Percentiles rank a stretch among this genome's conserved stretches.
Evolutionary conservation across 1,140 invertebrate genomes (phyloP).

Genomic region (Lordiphosa clarofinis): DNA sequence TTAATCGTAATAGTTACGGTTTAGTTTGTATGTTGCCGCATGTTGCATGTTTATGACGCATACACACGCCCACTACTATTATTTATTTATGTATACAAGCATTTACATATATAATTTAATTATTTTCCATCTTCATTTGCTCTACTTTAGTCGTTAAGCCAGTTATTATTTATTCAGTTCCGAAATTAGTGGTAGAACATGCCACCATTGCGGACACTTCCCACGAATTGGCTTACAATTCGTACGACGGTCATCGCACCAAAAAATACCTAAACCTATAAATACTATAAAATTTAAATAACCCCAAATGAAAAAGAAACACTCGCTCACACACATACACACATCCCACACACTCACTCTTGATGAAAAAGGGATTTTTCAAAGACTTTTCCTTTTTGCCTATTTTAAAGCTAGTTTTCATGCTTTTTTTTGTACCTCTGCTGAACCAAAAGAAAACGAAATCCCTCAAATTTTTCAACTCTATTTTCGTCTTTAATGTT

Average conservation of each 20-base stretch:
- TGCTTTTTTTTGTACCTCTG: constrained; percentile 18
- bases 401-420: constrained; percentile 6
- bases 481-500: constrained; percentile 79
- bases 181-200: too few species aligned
- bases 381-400: neutral
- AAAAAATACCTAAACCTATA: too few species aligned
- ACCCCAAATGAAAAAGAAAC: constrained; percentile 19
- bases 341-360: constrained; percentile 1
- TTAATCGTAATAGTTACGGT: constrained; percentile 39
- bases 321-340: constrained; percentile 10
- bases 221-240: too few species aligned
- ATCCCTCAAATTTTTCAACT: constrained; percentile 60
- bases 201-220: too few species aligned
- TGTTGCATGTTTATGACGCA: constrained; percentile 66
- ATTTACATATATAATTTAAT: constrained; percentile 3
- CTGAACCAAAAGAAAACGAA: constrained; percentile 13
- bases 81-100: constrained; percentile 9
- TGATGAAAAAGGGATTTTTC: neutral
- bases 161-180: too few species aligned
- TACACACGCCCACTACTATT: constrained; percentile 23
- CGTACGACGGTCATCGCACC: too few species aligned
- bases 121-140: neutral
- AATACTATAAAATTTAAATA: constrained; percentile 6
- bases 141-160: too few species aligned
- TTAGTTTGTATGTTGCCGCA: constrained; percentile 57